Base-by-base conservation (phyloP, 53 echinoderm and acorn worm species). In the Actinopyga echinites region DNA sequence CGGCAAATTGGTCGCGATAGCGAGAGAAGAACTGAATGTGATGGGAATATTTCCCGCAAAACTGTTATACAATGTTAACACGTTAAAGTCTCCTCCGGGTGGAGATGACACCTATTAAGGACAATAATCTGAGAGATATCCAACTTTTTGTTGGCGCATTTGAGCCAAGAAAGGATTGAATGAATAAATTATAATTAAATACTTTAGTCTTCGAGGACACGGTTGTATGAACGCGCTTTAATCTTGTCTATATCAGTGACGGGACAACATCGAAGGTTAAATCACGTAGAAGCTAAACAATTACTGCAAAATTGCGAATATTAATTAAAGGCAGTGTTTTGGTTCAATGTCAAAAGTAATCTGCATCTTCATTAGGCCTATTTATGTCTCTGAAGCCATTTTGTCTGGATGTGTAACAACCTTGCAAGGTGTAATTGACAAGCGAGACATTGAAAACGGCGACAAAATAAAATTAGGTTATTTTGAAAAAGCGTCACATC, bases 151-250 rank as follows among this genome's bases (percentile, higher is more conserved):
- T 19, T 65, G 36, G 22, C 44, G 40, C 35, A 33, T 68, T 36
- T 68, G 68, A 9, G 19, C 38, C 38, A 2, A 68, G 36, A 24
- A 68, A 32, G 35, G 37, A 42, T 33, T 33, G n/a, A 71, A 71
- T 71, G 71, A 71, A 71, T 71, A 71, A 71, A 71, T 71, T 71
- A 71, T 71, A 71, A 71, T 71, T 71, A 71, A 71, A 71, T 71
- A 71, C 23, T 24, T 42, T 6, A 25, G 13, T 15, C 9, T 15
- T 49, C 40, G 40, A 40, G 40, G 40, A 40, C 40, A 40, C 2
- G 10, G 7, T 40, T 40, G 7, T 40, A 40, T 40, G 40, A 40
- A 8, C 17, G 17, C 49, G 17, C 17, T 49, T 49, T 1, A 49
- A 2, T 49, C 49, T 15, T 17, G 49, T 13, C 49, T 49, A 49